Evolutionary conservation across 2,113 vertebrate species (phyloP), one percentile per base, ranked within the genome.

Genomic region (Bettongia penicillata): DNA sequence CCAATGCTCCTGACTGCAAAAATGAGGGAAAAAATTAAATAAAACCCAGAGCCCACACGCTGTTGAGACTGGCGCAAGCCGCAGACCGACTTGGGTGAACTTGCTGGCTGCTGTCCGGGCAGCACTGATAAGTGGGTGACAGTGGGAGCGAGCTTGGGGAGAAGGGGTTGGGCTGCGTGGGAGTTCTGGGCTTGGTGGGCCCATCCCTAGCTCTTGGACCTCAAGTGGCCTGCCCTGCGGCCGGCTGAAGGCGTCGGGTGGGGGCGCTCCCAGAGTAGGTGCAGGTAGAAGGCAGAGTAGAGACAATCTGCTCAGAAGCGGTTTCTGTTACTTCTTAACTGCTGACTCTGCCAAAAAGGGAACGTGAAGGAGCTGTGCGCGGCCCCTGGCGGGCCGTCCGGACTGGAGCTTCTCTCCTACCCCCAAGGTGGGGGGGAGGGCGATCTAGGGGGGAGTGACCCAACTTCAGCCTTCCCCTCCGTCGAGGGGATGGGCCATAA

Each of bases 1-100:
- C 51, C 12, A 19, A 91, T 94, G 77, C 91, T 89, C 95, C 48
- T 0, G 51, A 77, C 94, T 53, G n/a, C 90, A 96, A 97, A 93
- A 91, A 93, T 95, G 96, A 93, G 43, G 43, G 50, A 23, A 53
- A 91, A 90, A 90, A 51, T 8, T 37, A 53, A 57, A 0, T 51
- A 49, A 61, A 68, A 61, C 52, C 91, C 37, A 52, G 57, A 94
- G 93, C 92, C 96, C 14, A 52, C 90, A 68, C 2, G 92, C 53
- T 51, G 0, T 47, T 47, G 95, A 92, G 43, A 92, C 90, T 24
- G 96, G 2, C 51, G 91, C 91, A 43, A 84, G 68, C 91, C 4
- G 91, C 97, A 55, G 89, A 51, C 53, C 91, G 55, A 84, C 68
- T 43, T 43, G 68, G 68, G 68, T 84, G 68, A 84, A 84, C 37